A percentile compares a stretch with the other conserved stretches of the same genome.
Evolutionary conservation across 2,888 invertebrate species (phyloP).

Genomic region (Dasypogon diadema): DNA sequence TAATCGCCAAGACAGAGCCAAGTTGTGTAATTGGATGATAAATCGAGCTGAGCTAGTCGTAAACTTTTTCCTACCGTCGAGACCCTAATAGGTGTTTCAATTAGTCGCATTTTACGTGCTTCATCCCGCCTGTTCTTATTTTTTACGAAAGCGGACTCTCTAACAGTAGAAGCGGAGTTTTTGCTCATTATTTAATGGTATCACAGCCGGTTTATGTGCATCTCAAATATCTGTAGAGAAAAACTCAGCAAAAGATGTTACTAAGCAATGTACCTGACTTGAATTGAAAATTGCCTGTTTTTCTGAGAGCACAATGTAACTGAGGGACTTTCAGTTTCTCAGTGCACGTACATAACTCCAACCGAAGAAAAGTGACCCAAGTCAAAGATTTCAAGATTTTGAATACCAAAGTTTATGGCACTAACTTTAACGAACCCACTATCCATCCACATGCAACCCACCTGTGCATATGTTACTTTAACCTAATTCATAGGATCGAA

Average conservation of each 20-base stretch:
- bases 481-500: too few relatives aligned
- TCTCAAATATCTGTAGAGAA: neutral
- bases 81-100: constrained; percentile 22
- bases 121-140: neutral
- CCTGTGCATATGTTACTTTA: too few relatives aligned
- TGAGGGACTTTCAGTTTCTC: too few relatives aligned
- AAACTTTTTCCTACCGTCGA: neutral
- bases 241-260: neutral
- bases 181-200: neutral
- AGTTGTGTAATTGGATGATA: constrained; percentile 1
- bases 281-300: neutral
- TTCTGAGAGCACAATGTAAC: too few relatives aligned
- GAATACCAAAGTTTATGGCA: too few relatives aligned
- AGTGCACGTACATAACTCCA: too few relatives aligned
- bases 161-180: constrained; percentile 5
- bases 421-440: too few relatives aligned
- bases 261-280: neutral
- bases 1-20: neutral
- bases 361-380: too few relatives aligned
- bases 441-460: too few relatives aligned
- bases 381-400: too few relatives aligned
- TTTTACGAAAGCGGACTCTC: neutral
- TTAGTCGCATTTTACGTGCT: constrained; percentile 10
- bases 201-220: neutral
- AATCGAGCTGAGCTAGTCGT: neutral